Evolutionary conservation across 2,113 vertebrate genomes (phyloP), one percentile per base, ranked within the genome.

Genomic region (Theropithecus gelada): DNA sequence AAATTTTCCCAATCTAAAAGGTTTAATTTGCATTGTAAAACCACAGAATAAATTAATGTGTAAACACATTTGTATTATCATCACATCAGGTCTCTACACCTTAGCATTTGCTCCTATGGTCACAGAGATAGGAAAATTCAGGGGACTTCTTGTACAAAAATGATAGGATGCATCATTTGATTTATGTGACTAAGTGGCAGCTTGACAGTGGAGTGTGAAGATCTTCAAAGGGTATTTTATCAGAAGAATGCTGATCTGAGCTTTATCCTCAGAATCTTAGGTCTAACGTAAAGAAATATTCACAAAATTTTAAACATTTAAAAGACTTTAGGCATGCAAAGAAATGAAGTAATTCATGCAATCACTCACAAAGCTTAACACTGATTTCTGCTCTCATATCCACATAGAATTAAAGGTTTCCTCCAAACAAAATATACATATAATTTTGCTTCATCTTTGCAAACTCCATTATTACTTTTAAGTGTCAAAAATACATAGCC

Each of bases 21-120:
- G 5, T 82, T 97, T 89, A 70, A 88, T 94, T 93, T 96, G 61
- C 30, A 86, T 82, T 90, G 10, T 93, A 85, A 83, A 86, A 90
- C 76, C 45, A 64, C 43, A 94, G 50, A 82, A 90, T 70, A 70
- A 86, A 82, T 61, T 85, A 55, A 57, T 12, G 12, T 66, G 45
- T 18, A 64, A 88, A 68, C 59, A 16, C 20, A 73, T 48, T 43
- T 78, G 55, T 52, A 76, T 38, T 50, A 48, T 55, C 52, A 94
- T 70, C 72, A 93, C 38, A 80, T 40, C 23, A 92, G 18, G 55
- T 57, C 59, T 94, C 72, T 17, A 32, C 4, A 88, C 10, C 35
- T 93, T 17, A 43, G 66, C 85, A 76, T 40, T 78, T 88, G 81
- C n/a, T 94, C 27, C 61, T 57, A 3, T 2, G 5, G 32, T 83